phyloP scores from a whole-genome alignment of 2,113 vertebrate genomes.

The Catagonus wagneri region DNA sequence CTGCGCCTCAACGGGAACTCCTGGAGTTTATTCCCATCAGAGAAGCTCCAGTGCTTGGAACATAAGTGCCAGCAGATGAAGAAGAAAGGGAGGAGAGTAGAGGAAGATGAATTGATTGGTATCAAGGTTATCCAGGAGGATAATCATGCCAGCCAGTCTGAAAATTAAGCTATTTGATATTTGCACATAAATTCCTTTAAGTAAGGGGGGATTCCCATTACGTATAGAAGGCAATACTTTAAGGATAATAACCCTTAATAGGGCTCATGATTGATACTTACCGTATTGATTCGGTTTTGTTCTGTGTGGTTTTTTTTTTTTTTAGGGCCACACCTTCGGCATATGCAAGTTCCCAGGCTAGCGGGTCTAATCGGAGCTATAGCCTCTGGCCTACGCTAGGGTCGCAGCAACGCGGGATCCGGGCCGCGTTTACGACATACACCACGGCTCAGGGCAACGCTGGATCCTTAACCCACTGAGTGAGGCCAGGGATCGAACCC shows the following conservation, averaged over 20 bases:
- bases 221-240: slow-evolving; percentile 1
- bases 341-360: no score
- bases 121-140: neutral
- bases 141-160: neutral
- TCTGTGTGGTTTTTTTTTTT: no score
- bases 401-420: no score
- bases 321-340: no score
- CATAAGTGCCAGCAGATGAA: neutral
- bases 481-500: no score
- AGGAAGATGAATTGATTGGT: neutral
- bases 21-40: neutral
- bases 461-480: no score
- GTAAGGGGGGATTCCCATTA: neutral
- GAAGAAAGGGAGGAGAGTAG: neutral
- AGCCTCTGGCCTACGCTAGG: no score
- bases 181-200: neutral
- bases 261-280: neutral
- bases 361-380: no score
- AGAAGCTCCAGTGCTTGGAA: neutral
- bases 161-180: slow-evolving; percentile 10
- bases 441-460: no score
- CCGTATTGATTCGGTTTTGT: neutral
- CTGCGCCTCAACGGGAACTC: no score
- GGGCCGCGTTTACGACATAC: no score
- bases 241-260: slow-evolving; percentile 29